Evolutionary conservation across 2,888 invertebrate species (phyloP), one percentile per base, ranked within the genome.

Genomic region (Dermolepida albohirtum): DNA sequence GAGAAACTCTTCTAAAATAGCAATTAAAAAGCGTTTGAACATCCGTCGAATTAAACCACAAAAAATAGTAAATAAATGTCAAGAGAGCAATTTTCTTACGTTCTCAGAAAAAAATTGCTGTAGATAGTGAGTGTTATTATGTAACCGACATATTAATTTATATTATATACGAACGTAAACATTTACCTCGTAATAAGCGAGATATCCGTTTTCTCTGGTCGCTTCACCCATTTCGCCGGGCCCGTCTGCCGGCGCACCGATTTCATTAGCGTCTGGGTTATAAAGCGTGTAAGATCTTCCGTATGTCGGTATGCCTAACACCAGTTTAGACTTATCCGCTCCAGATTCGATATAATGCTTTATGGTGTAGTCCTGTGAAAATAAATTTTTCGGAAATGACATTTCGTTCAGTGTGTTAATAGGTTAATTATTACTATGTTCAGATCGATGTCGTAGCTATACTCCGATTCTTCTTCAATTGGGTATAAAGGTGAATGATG

Each of bases 191-290:
- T 96, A 96, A 79, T 95, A 96, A 22, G 96, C 94, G 74, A 96
- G 85, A 78, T 96, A 97, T 70, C 97, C 96, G 75, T 95, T 95
- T 83, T 97, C 96, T 74, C 94, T 87, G 0, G 96, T 96, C 1
- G 94, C 94, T 67, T 94, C 94, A 4, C 96, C 96, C 82, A 95
- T 93, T 66, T 92, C 92, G 0, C 96, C 96, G 0, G 96, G 95
- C 0, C 95, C 96, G 78, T 95, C 95, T 0, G 96, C 91, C 0
- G 95, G 94, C 0, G 95, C 88, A 0, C 95, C 96, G n/a, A 96
- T 87, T 67, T 93, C 93, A 2, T 89, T 90, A 0, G 93, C 93
- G 29, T 94, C 94, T 51, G 92, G 89, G 81, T 95, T 95, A 79
- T 93, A 92, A 64, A 96, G 85, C 0, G 96, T 96, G 82, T 94